phyloP scores from a whole-genome alignment of 2,113 vertebrate species.

The Gallinago jamesoni region DNA sequence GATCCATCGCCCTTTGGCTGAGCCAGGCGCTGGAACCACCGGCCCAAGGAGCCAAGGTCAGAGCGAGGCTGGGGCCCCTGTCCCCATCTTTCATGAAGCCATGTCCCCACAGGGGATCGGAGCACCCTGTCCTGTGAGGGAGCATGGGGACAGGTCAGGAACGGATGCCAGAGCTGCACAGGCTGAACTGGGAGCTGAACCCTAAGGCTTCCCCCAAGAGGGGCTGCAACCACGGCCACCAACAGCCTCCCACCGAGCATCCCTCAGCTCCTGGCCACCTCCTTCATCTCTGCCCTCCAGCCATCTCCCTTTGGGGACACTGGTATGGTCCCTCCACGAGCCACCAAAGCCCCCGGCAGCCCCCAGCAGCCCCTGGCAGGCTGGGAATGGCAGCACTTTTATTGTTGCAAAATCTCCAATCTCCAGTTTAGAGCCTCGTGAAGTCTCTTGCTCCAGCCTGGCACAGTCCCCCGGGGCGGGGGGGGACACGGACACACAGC shows the following conservation, averaged over 20 bases:
- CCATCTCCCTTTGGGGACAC: not conserved
- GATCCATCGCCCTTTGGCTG: not conserved
- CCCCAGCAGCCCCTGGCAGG: not conserved
- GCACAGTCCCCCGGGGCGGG: no score
- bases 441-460: not conserved
- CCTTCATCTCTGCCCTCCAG: not conserved
- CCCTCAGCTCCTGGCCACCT: not conserved
- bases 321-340: not conserved
- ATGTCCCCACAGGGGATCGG: rapidly evolving
- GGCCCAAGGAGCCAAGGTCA: not conserved
- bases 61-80: not conserved
- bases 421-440: not conserved
- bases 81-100: not conserved
- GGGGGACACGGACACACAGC: no score
- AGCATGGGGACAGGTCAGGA: not conserved
- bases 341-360: no score
- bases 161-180: not conserved
- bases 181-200: not conserved
- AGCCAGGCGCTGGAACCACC: rapidly evolving
- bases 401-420: not conserved
- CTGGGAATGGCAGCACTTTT: rapidly evolving
- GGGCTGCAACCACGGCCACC: not conserved
- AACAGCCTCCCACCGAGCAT: rapidly evolving
- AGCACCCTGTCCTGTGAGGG: rapidly evolving
- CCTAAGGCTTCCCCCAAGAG: not conserved